Evolutionary conservation across 2,888 invertebrate species (phyloP).

Genomic region (Andrena bicolor): DNA sequence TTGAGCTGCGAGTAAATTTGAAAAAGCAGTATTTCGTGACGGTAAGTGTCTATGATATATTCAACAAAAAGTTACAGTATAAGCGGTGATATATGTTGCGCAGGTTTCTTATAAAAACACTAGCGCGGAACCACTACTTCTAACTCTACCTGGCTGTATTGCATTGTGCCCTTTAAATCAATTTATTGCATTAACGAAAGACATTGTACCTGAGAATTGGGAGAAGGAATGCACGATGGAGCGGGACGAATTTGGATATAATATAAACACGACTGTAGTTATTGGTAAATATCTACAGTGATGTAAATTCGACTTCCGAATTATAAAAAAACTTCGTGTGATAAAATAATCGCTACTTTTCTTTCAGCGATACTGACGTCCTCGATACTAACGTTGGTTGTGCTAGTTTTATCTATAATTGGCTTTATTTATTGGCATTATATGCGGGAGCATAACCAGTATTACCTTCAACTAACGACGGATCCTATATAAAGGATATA

Average conservation of each 20-base stretch:
- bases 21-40: conserved; percentile 84
- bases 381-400: conserved; percentile 78
- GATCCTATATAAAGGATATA: conserved; percentile 74
- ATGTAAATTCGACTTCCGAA: background rate
- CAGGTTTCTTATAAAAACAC: conserved; percentile 90
- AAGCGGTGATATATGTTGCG: conserved; percentile 55
- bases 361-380: conserved; percentile 79
- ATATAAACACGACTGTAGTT: conserved; percentile 74
- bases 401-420: conserved; percentile 77
- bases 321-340: background rate
- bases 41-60: conserved; percentile 69
- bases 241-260: conserved; percentile 70
- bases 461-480: conserved; percentile 80
- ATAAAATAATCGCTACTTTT: conserved; percentile 4
- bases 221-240: conserved; percentile 87
- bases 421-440: conserved; percentile 80
- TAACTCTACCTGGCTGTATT: conserved; percentile 89
- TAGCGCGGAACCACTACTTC: conserved; percentile 86
- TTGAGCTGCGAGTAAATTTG: conserved; percentile 88
- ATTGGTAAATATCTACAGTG: conserved; percentile 73
- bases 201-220: conserved; percentile 89
- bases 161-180: conserved; percentile 88
- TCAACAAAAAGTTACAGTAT: background rate
- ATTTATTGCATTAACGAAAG: conserved; percentile 87
- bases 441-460: conserved; percentile 79